Percentiles rank a stretch among this genome's conserved stretches.
These are phyloP conservation scores for Helarctos malayanus DNA, from an alignment of 2,797 vertebrate genomes.

Conservation along the genomic window DNA sequence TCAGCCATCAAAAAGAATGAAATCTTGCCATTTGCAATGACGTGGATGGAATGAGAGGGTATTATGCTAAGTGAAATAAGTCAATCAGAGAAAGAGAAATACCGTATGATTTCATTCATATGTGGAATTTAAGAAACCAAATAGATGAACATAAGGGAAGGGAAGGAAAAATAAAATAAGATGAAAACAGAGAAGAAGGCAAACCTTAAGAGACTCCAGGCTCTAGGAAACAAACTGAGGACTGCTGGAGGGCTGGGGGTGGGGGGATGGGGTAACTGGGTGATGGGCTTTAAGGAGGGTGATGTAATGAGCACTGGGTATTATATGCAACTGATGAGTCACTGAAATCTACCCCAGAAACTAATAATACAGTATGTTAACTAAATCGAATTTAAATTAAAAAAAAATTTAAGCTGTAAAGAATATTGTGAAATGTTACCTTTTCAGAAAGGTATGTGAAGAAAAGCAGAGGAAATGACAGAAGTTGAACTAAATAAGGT, in stretches of 20 bases:
- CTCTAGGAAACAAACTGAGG: not conserved
- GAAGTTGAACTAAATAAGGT: not conserved
- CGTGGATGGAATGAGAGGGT: not conserved
- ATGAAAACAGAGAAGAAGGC: not conserved
- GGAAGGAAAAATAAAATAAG: not conserved
- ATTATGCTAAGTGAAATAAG: not conserved
- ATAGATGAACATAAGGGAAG: not conserved
- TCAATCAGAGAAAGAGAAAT: not conserved
- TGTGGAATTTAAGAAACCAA: not conserved
- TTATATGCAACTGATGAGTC: not conserved
- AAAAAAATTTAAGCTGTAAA: not conserved
- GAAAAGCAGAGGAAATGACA: not conserved
- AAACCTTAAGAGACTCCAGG: not conserved
- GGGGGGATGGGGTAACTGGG: not conserved
- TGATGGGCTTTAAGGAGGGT: not conserved
- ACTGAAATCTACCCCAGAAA: not conserved
- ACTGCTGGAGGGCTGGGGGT: not conserved
- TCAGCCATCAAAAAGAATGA: not conserved
- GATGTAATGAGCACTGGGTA: not conserved
- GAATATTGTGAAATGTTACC: not conserved
- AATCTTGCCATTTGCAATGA: not conserved
- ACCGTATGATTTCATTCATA: not conserved
- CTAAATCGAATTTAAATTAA: not conserved
- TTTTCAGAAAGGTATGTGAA: constrained; percentile 35
- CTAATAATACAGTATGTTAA: not conserved